These are phyloP conservation scores for Chloropsis cyanopogon DNA, from an alignment of 2,113 vertebrate species.

Conservation along the genomic window DNA sequence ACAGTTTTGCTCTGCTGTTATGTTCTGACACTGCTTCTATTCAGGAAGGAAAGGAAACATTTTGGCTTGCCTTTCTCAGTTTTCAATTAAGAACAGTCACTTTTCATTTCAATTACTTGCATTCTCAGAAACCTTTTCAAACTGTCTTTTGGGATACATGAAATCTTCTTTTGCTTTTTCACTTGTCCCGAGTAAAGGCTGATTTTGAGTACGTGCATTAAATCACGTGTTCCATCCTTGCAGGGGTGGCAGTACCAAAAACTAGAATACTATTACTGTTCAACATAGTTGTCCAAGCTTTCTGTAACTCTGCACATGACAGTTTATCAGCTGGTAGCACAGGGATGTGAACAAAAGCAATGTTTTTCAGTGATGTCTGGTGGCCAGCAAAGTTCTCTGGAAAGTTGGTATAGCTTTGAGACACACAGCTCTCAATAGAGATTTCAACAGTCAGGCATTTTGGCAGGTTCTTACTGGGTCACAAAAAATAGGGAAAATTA, in stretches of 20 bases:
- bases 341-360: not conserved
- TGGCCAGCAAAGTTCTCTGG: not conserved
- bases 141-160: not conserved
- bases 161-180: not conserved
- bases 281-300: not conserved
- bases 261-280: not conserved
- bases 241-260: not conserved
- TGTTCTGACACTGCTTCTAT: not conserved
- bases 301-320: not conserved
- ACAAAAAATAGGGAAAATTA: not conserved
- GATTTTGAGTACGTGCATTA: not conserved
- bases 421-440: not conserved
- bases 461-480: not conserved
- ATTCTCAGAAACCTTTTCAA: not conserved
- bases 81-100: not conserved
- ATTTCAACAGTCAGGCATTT: not conserved
- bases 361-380: not conserved
- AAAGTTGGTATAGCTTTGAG: not conserved
- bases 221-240: fast-evolving
- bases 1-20: not conserved
- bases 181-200: not conserved
- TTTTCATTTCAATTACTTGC: not conserved
- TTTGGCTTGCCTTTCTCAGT: not conserved
- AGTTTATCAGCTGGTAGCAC: not conserved
- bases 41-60: not conserved